These are phyloP conservation scores for Forbesichthys agassizii DNA, from an alignment of 2,113 vertebrate species.

Conservation along the genomic window DNA sequence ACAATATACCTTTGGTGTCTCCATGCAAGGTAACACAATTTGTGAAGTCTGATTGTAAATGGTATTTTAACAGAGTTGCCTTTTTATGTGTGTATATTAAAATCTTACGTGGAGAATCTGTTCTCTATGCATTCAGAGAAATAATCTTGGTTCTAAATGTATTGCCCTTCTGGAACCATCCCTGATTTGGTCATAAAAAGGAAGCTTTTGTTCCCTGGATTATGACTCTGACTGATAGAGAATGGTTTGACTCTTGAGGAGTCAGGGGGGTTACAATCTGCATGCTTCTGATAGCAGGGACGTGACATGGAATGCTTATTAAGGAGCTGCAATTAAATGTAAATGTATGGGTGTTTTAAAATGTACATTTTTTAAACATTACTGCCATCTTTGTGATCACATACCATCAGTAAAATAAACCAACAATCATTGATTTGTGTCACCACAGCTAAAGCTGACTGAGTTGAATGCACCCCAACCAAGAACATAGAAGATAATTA, in stretches of 20 bases:
- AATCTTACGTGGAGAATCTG: background rate
- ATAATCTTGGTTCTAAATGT: constrained; percentile 26
- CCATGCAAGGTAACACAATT: background rate
- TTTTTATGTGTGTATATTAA: background rate
- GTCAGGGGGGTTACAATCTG: constrained; percentile 20
- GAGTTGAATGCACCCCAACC: too few species aligned
- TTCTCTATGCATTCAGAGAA: constrained; percentile 16
- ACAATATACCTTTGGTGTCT: background rate
- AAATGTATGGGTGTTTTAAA: constrained; percentile 31
- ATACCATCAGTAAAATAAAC: too few species aligned
- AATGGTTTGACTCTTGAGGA: constrained; percentile 6
- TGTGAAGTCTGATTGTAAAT: background rate
- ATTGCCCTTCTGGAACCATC: constrained; percentile 16
- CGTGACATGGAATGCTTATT: constrained; percentile 50
- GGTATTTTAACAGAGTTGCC: background rate
- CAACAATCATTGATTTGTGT: too few species aligned
- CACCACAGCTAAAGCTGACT: too few species aligned
- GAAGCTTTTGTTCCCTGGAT: constrained; percentile 32
- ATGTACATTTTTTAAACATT: constrained; percentile 15
- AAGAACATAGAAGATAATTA: too few species aligned
- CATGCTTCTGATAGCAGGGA: constrained; percentile 43
- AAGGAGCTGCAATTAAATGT: constrained; percentile 49
- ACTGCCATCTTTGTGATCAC: too few species aligned
- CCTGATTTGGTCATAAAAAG: constrained; percentile 18
- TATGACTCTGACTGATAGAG: constrained; percentile 34